Evolutionary conservation across 2,113 vertebrate genomes (phyloP).

Genomic region (Cyprinodon brontotheroides): DNA sequence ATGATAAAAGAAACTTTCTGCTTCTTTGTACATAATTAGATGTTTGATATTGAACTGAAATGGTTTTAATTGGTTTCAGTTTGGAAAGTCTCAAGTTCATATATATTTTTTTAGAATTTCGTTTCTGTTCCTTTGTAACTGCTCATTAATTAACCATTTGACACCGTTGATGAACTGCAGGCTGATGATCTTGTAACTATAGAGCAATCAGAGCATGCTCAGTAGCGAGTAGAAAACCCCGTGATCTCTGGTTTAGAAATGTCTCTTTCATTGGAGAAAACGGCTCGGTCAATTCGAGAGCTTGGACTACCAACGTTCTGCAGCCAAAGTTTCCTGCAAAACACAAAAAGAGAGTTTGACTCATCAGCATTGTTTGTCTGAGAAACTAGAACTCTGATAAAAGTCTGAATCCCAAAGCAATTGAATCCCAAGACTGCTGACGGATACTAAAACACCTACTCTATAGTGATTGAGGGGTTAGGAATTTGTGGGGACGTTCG

Average conservation of each 20-base stretch:
- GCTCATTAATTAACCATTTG: not conserved
- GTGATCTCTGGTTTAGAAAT: constrained; percentile 85
- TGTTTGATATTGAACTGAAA: not conserved
- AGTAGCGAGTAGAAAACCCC: constrained; percentile 86
- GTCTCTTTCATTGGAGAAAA: constrained; percentile 86
- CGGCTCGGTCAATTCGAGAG: constrained; percentile 84
- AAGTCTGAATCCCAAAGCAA: not conserved
- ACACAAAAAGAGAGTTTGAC: not conserved
- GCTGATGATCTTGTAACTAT: not conserved
- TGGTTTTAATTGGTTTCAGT: not conserved
- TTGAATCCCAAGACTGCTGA: no score
- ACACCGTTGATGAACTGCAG: not conserved
- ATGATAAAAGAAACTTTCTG: no score
- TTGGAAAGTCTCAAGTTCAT: not conserved
- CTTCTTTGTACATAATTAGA: no score
- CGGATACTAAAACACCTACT: no score
- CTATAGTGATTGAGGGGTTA: no score
- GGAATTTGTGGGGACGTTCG: no score
- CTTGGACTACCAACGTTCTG: constrained; percentile 87
- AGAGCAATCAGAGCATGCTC: constrained; percentile 25
- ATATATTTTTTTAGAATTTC: not conserved
- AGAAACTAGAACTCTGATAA: not conserved
- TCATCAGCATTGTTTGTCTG: not conserved
- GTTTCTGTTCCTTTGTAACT: not conserved
- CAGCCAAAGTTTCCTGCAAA: constrained; percentile 87